Evolutionary conservation across 2,797 vertebrate genomes (phyloP), one percentile per base, ranked within the genome.

Genomic region (Onychomys leucogaster): DNA sequence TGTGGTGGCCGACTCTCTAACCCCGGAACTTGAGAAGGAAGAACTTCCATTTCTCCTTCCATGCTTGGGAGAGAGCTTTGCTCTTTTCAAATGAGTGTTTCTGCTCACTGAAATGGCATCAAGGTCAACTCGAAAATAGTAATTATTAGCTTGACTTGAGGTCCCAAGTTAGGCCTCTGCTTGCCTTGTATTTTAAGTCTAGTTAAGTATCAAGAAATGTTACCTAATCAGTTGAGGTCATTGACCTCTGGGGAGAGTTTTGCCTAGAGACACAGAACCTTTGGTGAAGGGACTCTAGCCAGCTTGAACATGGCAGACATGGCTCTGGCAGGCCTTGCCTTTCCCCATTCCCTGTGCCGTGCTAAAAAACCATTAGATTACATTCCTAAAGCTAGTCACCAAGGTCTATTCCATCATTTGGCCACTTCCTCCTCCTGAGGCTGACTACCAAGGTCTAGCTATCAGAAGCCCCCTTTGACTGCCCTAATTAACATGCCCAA

Each of bases 81-180:
- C 6, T 57, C 37, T 57, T 75, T 32, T 59, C 17, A 52, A 52
- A 84, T 52, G 69, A 73, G 19, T 61, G 5, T 76, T 87, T 88
- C 65, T 96, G 29, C 83, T 80, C 94, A 46, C 63, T 91, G 57
- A 67, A 52, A 49, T 59, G 69, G 43, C 46, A 86, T 34, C 32
- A 69, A n/a, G 46, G 46, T 27, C 65, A 86, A 63, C 21, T 11
- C 12, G 27, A 85, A 82, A 96, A 90, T 69, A 59, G 37, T 49
- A 57, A 55, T 75, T 84, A 85, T 55, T 77, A 77, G 49, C 37
- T 92, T 95, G 61, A 69, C 82, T 76, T 71, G 90, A 92, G 52
- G n/a, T 59, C 41, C 23, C 59, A 34, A 37, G 52, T 46, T 82
- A 49, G 90, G 43, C 67, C 82, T 69, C 75, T 41, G 43, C 2